Percentiles rank a stretch among this genome's conserved stretches.
Evolutionary conservation across 2,797 vertebrate genomes (phyloP).

Genomic region (Limnodromus scolopaceus): DNA sequence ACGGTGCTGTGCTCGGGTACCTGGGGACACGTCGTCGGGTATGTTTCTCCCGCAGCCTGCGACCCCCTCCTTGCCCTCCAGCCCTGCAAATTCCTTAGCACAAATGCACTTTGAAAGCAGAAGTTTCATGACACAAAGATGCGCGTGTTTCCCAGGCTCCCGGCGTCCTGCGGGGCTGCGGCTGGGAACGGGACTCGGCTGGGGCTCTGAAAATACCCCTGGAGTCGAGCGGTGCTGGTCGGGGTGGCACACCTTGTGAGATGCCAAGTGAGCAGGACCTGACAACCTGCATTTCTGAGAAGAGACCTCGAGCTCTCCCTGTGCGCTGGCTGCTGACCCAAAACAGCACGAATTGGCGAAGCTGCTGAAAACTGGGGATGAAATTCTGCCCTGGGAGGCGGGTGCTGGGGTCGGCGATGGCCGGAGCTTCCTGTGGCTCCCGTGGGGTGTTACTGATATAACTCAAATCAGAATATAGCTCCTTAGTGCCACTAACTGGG

Average conservation of each 20-base stretch:
- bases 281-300: background rate
- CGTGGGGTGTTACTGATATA: background rate
- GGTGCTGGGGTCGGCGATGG: accelerated
- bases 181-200: background rate
- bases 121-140: accelerated
- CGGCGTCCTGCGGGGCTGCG: background rate
- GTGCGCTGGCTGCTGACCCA: background rate
- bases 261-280: background rate
- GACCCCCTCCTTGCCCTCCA: background rate
- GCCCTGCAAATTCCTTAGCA: too few relatives aligned
- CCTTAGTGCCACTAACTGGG: constrained; percentile 24
- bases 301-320: too few relatives aligned
- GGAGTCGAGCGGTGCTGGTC: accelerated
- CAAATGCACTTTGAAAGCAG: accelerated
- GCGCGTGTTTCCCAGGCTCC: background rate
- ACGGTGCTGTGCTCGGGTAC: background rate
- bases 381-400: background rate
- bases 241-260: background rate
- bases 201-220: background rate
- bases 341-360: background rate
- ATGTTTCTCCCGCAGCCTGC: background rate
- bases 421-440: background rate
- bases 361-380: background rate
- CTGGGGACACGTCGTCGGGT: accelerated
- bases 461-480: background rate